Base-by-base conservation (phyloP, 1,140 invertebrate species). In the Plodia interpunctella region DNA sequence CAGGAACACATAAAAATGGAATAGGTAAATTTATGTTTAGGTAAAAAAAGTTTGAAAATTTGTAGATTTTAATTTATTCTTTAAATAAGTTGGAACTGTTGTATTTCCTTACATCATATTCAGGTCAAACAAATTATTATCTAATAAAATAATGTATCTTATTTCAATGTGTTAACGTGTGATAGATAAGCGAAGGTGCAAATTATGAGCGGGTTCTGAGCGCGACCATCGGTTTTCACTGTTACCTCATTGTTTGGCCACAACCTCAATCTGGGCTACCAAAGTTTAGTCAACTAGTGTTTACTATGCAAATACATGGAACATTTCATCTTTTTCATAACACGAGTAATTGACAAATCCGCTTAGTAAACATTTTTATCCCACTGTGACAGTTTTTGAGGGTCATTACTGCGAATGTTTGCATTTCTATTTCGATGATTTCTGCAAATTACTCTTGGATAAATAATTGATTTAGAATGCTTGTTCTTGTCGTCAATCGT, bases 181-280 rank as follows among this genome's bases (percentile, higher is more conserved):
- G 54, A 60, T 55, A 66, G 63, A 62, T 62, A 64, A 63, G 44
- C 67, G 59, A 68, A 83, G 79, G 79, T 86, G 83, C 59, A 75
- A 81, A 86, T 77, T 79, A 66, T 79, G 70, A 63, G 65, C 67
- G 49, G 52, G 57, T 51, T 44, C 55, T 21, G 25, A 49, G 32
- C 35, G 57, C 54, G 49, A 55, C 58, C 68, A 52, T n/a, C 52
- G 76, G 64, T 20, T 82, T 84, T 84, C 78, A 72, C 81, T 80
- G 54, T 85, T 87, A 80, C 82, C 70, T 76, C 77, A 87, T 68
- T 83, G 74, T 85, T 83, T 80, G 65, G 54, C 51, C 55, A 56
- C 19, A 15, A 62, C 71, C 72, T 67, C 68, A 70, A 71, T 70
- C 65, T 68, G 66, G 71, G 66, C 65, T 68, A 61, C 62, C 63